Base-by-base conservation (phyloP, 53 echinoderm and acorn worm species). In the Pentamera pediparva region DNA sequence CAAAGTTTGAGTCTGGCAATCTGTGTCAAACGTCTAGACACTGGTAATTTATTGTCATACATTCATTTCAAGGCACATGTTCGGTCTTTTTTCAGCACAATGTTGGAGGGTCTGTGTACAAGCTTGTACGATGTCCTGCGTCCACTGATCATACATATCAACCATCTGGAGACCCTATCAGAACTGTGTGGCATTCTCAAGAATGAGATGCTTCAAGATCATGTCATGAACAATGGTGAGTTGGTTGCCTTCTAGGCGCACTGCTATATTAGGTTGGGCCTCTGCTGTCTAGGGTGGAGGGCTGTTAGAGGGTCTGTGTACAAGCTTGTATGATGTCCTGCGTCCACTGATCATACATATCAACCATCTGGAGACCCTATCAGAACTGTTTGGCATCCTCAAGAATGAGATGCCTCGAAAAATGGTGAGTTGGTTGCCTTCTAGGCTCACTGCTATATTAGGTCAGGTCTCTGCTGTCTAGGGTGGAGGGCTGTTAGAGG, bases 161-260 rank as follows among this genome's bases (percentile, higher is more conserved):
- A 98, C 53, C 98, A 98, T 75, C 79, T 91, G 62, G 98, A 98
- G 78, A 98, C 91, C 5, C 69, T 92, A 41, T 80, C 98, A 30
- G 98, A 98, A 41, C 86, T 98, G 59, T 98, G 98, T 43, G 88
- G 91, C 56, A 98, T 98, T 73, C 88, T 98, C n/a, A 92, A 98
- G 37, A 81, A 79, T 28, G 98, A 98, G 56, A 98, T 98, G 98
- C 85, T 98, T 21, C 91, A 92, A 65, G 98, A 98, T 39, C 91
- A 98, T 62, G 98, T 98, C 0, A 81, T 76, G 64, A 83, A 79
- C 26, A 98, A 86, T 81, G 82, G 98, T 98, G 76, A 86, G n/a
- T n/a, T n/a, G 89, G 89, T 6, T 5, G 25, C 51, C 34, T 18
- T 11, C 77, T 54, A 5, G 7, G 27, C 12, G 20, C 20, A 45